Conservation (phyloP, 1,140 invertebrate genomes). For the Araneus ventricosus region DNA sequence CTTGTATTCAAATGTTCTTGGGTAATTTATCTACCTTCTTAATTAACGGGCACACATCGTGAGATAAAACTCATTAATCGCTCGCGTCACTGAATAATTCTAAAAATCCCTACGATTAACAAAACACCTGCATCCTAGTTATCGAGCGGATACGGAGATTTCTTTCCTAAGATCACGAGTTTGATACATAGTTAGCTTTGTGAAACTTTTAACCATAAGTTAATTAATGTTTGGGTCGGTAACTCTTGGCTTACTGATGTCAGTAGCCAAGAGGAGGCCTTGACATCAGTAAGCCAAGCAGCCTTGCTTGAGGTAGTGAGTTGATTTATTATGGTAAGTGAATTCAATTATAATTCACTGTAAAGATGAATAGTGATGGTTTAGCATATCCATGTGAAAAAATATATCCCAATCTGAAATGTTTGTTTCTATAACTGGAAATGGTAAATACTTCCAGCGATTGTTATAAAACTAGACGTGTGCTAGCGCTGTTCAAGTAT, state of each 20-base stretch:
- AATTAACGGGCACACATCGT: not conserved
- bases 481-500: no score
- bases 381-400: no score
- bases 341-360: no score
- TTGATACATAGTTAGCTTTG: not conserved
- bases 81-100: not conserved
- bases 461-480: no score
- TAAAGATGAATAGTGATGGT: no score
- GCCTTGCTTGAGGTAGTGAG: no score
- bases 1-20: not conserved
- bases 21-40: not conserved
- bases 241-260: not conserved
- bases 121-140: not conserved
- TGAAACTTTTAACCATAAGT: not conserved
- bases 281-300: no score
- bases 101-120: not conserved
- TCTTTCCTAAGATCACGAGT: not conserved
- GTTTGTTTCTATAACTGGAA: no score
- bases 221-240: not conserved
- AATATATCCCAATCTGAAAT: no score
- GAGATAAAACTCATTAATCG: conserved; percentile 3
- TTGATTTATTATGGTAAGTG: no score
- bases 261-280: no score
- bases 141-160: not conserved
- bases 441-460: no score